These are phyloP conservation scores for Andrena hattorfiana DNA, from an alignment of 2,888 invertebrate species.

Conservation along the genomic window DNA sequence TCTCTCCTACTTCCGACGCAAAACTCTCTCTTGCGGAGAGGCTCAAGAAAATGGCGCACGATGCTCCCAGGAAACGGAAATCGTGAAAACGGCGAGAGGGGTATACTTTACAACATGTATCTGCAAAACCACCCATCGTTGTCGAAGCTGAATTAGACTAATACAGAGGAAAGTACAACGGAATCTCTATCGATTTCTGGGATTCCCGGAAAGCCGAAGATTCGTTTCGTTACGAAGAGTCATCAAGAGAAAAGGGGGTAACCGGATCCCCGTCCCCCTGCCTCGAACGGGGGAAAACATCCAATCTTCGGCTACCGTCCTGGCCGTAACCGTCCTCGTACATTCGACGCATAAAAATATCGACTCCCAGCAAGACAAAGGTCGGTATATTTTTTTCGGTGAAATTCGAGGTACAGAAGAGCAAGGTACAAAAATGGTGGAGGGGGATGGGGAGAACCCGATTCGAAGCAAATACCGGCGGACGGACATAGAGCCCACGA, in stretches of 20 bases:
- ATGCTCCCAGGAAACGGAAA: constrained; percentile 1
- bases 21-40: too few relatives aligned
- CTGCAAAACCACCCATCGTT: too few relatives aligned
- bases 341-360: constrained; percentile 44
- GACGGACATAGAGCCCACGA: constrained; percentile 66
- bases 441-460: constrained; percentile 71
- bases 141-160: not conserved
- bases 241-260: not conserved
- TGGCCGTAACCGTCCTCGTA: constrained; percentile 22
- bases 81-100: not conserved
- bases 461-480: constrained; percentile 81
- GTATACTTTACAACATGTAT: not conserved
- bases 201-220: not conserved
- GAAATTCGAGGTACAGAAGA: constrained; percentile 66
- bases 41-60: not conserved
- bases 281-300: constrained; percentile 4
- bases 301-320: constrained; percentile 6
- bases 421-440: constrained; percentile 46
- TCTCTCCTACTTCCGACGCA: not conserved
- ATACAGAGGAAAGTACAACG: too few relatives aligned
- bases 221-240: not conserved
- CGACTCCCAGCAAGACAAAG: constrained; percentile 60
- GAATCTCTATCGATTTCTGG: not conserved
- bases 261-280: not conserved
- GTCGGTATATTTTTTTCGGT: constrained; percentile 57